These are phyloP conservation scores for Porites divaricata DNA, from an alignment of 92 coral and sea anemone species.

Conservation along the genomic window DNA sequence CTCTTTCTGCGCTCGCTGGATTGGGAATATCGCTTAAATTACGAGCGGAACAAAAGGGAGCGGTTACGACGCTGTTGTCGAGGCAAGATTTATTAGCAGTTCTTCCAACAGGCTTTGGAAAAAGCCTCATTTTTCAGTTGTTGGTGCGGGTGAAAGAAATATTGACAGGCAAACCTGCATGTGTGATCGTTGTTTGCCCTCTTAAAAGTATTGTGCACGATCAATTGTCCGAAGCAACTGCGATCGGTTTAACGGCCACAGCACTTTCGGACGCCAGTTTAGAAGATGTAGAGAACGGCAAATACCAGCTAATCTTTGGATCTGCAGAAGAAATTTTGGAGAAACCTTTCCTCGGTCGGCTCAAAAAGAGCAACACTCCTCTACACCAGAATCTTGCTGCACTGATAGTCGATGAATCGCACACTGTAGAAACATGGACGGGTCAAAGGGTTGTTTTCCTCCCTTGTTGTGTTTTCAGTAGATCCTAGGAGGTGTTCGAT, in stretches of 20 bases:
- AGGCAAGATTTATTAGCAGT: too few relatives aligned
- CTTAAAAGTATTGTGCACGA: conserved; percentile 28
- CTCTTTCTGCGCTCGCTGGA: too few relatives aligned
- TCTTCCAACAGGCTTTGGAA: too few relatives aligned
- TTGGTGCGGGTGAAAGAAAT: too few relatives aligned
- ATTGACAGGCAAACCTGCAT: not conserved
- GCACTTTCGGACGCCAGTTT: not conserved
- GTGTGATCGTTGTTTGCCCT: conserved; percentile 29
- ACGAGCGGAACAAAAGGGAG: too few relatives aligned
- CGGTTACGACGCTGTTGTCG: too few relatives aligned
- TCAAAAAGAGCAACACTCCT: conserved; percentile 28
- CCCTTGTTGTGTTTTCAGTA: not conserved
- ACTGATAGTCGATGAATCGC: conserved; percentile 33
- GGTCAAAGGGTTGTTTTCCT: conserved; percentile 35
- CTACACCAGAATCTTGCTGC: conserved; percentile 45
- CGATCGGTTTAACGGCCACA: conserved; percentile 33
- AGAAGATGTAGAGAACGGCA: conserved; percentile 32
- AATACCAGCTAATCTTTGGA: conserved; percentile 44
- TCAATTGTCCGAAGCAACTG: conserved; percentile 19
- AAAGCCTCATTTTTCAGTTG: too few relatives aligned
- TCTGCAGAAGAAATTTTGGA: conserved; percentile 42
- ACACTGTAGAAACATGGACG: conserved; percentile 43
- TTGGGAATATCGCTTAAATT: too few relatives aligned
- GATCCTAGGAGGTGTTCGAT: too few relatives aligned
- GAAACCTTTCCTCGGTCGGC: conserved; percentile 15